Base-by-base conservation (phyloP, 2,888 invertebrate genomes). In the Lycaena phlaeas region DNA sequence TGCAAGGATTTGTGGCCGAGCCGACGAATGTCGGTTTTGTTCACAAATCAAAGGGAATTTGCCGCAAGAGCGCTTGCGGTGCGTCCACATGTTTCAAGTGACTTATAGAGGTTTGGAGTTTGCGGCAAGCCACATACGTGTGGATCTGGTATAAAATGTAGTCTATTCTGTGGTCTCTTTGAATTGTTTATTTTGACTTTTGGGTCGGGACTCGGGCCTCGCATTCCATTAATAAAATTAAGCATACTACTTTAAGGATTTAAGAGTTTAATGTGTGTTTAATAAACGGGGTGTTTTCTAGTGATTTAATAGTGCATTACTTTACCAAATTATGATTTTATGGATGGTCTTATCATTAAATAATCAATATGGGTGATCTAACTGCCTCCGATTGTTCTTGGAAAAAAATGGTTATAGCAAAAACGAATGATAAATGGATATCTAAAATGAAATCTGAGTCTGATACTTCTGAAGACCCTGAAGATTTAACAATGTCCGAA, bases 331-430 rank as follows among this genome's bases (percentile, higher is more conserved):
- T 73, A 82, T 82, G 82, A 61, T 82, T 65, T 69, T 82, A 56
- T 79, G 81, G 82, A 82, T 82, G 66, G 52, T 64, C 42, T 59
- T 73, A 54, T 82, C 82, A 41, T 53, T 79, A 53, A 82, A 81
- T 60, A 81, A 82, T 72, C 82, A 84, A 64, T 79, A 84, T 82
- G 82, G 81, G 68, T 81, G 79, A 82, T 58, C 57, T 64, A 15
- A 61, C 56, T 58, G 56, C 65, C 50, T 65, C 68, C 9, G 72
- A 77, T 59, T 61, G 65, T 64, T 72, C 78, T 43, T 79, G 77
- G 77, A 79, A 79, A 59, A 82, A 82, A 73, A 62, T 78, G 64
- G 74, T 76, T 57, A 69, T 77, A 60, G 65, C 72, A 38, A 76
- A 74, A 64, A 56, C 68, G 49, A 73, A 73, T 54, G 69, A 77